These are phyloP conservation scores for Stomatorhinus walkeri DNA, from an alignment of 2,797 vertebrate species.

Conservation along the genomic window DNA sequence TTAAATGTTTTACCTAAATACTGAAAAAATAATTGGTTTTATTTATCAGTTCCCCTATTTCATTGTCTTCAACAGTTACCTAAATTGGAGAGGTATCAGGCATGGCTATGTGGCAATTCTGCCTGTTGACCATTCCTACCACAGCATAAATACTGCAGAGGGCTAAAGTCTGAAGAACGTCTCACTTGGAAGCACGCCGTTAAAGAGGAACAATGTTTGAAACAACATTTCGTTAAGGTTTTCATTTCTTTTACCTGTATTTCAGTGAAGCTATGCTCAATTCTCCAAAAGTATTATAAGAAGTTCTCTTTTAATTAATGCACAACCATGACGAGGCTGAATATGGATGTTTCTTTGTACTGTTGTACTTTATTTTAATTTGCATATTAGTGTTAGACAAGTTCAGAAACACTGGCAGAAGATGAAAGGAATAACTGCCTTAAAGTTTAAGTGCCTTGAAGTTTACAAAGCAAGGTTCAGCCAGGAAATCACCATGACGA, in stretches of 20 bases:
- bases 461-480: not conserved
- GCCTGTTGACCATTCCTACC: not conserved
- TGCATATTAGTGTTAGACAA: not conserved
- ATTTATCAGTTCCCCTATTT: not conserved
- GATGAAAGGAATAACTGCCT: not conserved
- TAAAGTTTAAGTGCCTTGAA: not conserved
- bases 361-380: not conserved
- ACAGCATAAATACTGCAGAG: constrained; percentile 2
- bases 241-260: not conserved
- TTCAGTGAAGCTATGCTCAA: not conserved
- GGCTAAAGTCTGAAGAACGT: not conserved
- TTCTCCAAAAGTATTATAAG: not conserved
- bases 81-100: constrained; percentile 26
- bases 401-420: not conserved
- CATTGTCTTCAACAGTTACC: constrained; percentile 29
- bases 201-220: not conserved
- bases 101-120: constrained; percentile 10
- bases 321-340: not conserved
- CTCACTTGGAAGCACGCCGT: not conserved
- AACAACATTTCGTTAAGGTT: not conserved
- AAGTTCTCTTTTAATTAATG: not conserved
- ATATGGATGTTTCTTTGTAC: not conserved
- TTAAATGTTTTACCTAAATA: not conserved
- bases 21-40: not conserved
- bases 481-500: not conserved